These are phyloP conservation scores for Borostomias antarcticus DNA, from an alignment of 2,797 vertebrate genomes.

Conservation along the genomic window DNA sequence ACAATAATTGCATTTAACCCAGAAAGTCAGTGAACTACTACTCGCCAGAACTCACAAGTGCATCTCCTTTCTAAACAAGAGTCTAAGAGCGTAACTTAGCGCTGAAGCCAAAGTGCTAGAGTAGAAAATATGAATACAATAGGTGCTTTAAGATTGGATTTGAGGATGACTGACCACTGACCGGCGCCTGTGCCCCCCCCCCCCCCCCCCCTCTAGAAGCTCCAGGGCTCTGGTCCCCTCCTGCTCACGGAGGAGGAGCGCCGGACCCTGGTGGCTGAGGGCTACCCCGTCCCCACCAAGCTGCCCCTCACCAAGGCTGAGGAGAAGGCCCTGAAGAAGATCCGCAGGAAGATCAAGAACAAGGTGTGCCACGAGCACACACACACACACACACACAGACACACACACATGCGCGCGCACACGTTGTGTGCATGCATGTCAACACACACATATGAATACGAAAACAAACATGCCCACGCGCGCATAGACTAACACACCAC, in stretches of 20 bases:
- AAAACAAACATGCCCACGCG: not conserved
- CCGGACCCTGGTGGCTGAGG: slow-evolving; percentile 93
- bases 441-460: not conserved
- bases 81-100: too few relatives aligned
- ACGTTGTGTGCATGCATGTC: too few relatives aligned
- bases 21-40: too few relatives aligned
- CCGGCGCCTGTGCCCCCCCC: not conserved
- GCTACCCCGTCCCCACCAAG: slow-evolving; percentile 96
- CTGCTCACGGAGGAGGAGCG: slow-evolving; percentile 97
- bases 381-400: slow-evolving; percentile 3
- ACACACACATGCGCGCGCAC: not conserved
- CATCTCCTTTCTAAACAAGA: too few relatives aligned
- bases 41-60: too few relatives aligned
- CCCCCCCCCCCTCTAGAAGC: slow-evolving; percentile 76
- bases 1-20: too few relatives aligned
- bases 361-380: slow-evolving; percentile 76
- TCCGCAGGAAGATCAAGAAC: slow-evolving; percentile 98
- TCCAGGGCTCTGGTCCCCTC: slow-evolving; percentile 94
- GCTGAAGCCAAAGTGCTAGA: too few relatives aligned
- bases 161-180: not conserved
- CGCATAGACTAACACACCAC: not conserved
- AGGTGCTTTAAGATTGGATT: too few relatives aligned
- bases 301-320: slow-evolving; percentile 94
- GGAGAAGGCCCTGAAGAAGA: slow-evolving; percentile 98
- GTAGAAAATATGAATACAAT: too few relatives aligned